A percentile compares a stretch with the other conserved stretches of the same genome.
Conservation (phyloP, 2,888 invertebrate species). For the Branchinecta sandiegonensis region DNA sequence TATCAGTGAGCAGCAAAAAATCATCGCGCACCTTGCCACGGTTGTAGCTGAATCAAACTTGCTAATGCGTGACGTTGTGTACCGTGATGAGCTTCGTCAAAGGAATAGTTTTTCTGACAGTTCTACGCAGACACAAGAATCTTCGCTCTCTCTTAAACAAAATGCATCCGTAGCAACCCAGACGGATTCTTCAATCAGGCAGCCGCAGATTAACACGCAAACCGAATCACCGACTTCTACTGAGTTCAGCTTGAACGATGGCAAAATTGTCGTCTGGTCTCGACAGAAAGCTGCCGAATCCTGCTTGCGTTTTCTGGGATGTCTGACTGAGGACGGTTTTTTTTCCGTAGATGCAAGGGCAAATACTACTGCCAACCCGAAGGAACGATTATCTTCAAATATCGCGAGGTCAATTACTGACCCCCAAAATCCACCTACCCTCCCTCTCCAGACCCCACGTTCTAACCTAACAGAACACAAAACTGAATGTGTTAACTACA, state of each 20-base stretch:
- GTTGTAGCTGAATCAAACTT: constrained; percentile 11
- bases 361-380: too few relatives aligned
- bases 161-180: neutral
- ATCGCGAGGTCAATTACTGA: too few relatives aligned
- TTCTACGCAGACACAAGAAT: constrained; percentile 11
- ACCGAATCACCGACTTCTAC: neutral
- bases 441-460: too few relatives aligned
- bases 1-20: neutral
- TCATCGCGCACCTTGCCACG: neutral
- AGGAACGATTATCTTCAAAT: too few relatives aligned
- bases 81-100: neutral
- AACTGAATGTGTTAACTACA: too few relatives aligned
- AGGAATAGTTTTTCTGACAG: neutral
- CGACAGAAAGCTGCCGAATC: neutral
- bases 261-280: neutral
- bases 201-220: neutral
- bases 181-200: neutral
- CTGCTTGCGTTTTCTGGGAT: too few relatives aligned
- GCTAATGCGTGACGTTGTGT: neutral
- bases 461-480: too few relatives aligned
- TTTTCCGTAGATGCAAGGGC: too few relatives aligned
- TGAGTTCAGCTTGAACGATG: neutral
- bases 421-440: too few relatives aligned
- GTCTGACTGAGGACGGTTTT: too few relatives aligned
- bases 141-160: neutral